Percentiles rank a stretch among this genome's conserved stretches.
Conservation (phyloP, 2,113 vertebrate genomes). For the Phylloscopus trochiloides region DNA sequence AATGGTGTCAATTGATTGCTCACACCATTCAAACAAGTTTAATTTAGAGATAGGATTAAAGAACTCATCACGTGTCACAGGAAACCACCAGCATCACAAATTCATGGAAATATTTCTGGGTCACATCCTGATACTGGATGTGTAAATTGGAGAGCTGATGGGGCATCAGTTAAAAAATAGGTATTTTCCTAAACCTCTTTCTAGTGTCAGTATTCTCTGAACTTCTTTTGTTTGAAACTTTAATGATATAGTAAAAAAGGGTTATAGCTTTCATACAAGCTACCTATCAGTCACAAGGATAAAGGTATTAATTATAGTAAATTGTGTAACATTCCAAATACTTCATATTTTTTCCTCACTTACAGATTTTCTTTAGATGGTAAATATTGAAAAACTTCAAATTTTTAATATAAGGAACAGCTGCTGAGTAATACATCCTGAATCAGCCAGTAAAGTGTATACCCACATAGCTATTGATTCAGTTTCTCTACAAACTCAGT, state of each 20-base stretch:
- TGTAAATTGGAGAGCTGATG: background rate
- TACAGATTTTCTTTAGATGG: background rate
- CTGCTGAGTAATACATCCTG: background rate
- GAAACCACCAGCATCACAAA: background rate
- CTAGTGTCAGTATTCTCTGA: background rate
- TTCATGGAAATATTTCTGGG: background rate
- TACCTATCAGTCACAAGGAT: background rate
- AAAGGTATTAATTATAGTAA: background rate
- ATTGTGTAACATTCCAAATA: background rate
- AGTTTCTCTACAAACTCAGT: background rate
- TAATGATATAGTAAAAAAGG: background rate
- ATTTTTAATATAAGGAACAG: background rate
- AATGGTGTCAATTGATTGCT: background rate
- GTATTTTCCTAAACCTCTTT: background rate
- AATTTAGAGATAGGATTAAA: background rate
- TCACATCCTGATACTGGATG: background rate
- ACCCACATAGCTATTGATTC: background rate
- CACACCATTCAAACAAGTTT: background rate
- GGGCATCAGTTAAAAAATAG: rapidly evolving
- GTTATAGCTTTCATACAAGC: background rate
- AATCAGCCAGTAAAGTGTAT: background rate
- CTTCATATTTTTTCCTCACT: background rate
- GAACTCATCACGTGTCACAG: background rate
- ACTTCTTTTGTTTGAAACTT: background rate
- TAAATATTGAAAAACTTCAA: background rate